Base-by-base conservation (phyloP, 2,888 invertebrate species). In the Agrotis puta region DNA sequence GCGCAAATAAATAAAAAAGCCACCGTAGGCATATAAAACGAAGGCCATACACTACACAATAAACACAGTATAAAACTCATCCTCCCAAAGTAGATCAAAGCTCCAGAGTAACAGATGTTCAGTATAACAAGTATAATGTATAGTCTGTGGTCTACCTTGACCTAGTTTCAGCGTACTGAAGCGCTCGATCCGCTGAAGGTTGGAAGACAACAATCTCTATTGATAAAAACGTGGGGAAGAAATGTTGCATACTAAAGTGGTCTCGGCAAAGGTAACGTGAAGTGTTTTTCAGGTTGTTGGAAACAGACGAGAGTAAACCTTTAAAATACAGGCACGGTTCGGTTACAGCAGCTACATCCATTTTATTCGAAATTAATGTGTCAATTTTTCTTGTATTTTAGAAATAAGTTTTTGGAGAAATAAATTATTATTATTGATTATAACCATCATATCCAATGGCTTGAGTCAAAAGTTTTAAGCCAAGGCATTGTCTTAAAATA, bases 181-280 rank as follows among this genome's bases (percentile, higher is more conserved):
- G 85, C 83, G 85, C 81, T 84, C 85, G 78, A 83, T 80, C 78
- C 61, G 59, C 71, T 66, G 80, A 82, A 80, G 84, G 83, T 68
- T 82, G 65, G 11, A 45, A 81, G 74, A 78, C 72, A 84, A 80
- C 68, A 70, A 65, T 84, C 33, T 59, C 51, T 66, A 74, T 75
- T 67, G 80, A 80, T 74, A 73, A 74, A 81, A 73, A 68, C 57
- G 50, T 33, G 18, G 50, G 45, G 48, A 53, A 70, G 71, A 77
- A 51, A 47, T 61, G 33, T 77, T 59, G 50, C 33, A 61, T 57
- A 14, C 20, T 50, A 7, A 58, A 58, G 16, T 43, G 9, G 39
- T 75, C 16, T 65, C n/a, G 39, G 9, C 20, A 33, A 54, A 54
- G 22, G n/a, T 47, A 20, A 11, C 7, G 16, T 61, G 3, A 18